Percentiles rank a stretch among this genome's conserved stretches.
Evolutionary conservation across 2,797 vertebrate genomes (phyloP).

Genomic region (Gambusia yucatana): DNA sequence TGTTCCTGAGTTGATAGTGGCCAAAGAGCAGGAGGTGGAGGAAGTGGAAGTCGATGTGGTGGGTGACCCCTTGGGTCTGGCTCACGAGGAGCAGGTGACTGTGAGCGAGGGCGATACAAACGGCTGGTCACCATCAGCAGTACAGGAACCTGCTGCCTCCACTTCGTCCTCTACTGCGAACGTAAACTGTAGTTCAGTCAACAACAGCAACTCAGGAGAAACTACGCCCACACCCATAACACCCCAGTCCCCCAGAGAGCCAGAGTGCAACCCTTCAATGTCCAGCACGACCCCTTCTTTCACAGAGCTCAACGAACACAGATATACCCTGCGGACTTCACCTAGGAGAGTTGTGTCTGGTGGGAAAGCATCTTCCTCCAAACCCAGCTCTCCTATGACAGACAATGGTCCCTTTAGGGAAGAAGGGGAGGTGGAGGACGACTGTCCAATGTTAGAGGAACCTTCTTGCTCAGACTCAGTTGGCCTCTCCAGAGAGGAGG

Average conservation of each 20-base stretch:
- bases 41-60: slow-evolving; percentile 92
- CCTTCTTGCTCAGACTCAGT: slow-evolving; percentile 48
- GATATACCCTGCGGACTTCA: slow-evolving; percentile 95
- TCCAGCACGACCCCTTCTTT: slow-evolving; percentile 84
- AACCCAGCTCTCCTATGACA: slow-evolving; percentile 87
- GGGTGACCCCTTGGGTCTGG: slow-evolving; percentile 85
- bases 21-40: slow-evolving; percentile 90
- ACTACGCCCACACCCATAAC: slow-evolving; percentile 75
- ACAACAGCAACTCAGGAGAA: slow-evolving; percentile 89
- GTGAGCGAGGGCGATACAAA: slow-evolving; percentile 57
- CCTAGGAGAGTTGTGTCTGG: slow-evolving; percentile 87
- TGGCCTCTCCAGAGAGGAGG: slow-evolving; percentile 51
- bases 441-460: slow-evolving; percentile 63
- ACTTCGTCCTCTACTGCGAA: slow-evolving; percentile 45
- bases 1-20: slow-evolving; percentile 83
- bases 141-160: slow-evolving; percentile 55
- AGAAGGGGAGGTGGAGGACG: slow-evolving; percentile 81
- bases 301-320: slow-evolving; percentile 94
- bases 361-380: slow-evolving; percentile 86
- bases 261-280: slow-evolving; percentile 65
- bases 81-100: slow-evolving; percentile 86
- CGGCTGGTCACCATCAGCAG: slow-evolving; percentile 46
- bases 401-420: slow-evolving; percentile 90
- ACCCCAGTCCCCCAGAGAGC: slow-evolving; percentile 71
- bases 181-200: slow-evolving; percentile 71